Percentiles rank a stretch among this genome's conserved stretches.
These are phyloP conservation scores for Dasypus novemcinctus DNA, from an alignment of 2,113 vertebrate species.

Conservation along the genomic window DNA sequence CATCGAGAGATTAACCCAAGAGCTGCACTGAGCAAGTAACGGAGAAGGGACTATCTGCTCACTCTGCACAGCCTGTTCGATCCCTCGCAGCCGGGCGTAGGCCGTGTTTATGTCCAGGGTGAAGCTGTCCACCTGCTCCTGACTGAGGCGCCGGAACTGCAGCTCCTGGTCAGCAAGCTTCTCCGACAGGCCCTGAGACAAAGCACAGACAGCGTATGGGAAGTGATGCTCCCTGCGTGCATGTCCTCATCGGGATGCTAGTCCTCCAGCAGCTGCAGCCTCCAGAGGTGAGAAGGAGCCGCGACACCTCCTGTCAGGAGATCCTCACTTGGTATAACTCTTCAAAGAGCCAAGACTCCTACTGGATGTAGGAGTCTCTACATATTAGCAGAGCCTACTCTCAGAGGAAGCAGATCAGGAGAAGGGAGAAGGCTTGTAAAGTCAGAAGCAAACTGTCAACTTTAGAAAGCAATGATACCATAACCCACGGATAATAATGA, in stretches of 20 bases:
- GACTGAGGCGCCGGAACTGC: conserved; percentile 89
- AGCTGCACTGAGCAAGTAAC: neutral
- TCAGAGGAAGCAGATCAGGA: neutral
- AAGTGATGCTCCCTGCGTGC: neutral
- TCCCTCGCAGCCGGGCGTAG: conserved; percentile 92
- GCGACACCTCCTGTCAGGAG: neutral
- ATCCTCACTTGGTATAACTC: neutral
- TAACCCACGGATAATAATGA: neutral
- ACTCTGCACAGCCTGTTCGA: conserved; percentile 98
- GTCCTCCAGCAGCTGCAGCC: neutral
- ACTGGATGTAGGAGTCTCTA: neutral
- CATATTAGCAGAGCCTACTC: neutral
- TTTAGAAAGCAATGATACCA: neutral
- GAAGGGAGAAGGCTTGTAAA: neutral
- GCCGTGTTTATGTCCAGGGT: conserved; percentile 96
- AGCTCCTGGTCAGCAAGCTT: conserved; percentile 94
- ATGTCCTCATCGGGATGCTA: neutral
- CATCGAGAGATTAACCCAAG: neutral
- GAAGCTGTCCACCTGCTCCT: conserved; percentile 97
- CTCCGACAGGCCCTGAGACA: conserved; percentile 87
- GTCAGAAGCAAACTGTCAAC: neutral
- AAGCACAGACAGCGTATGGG: neutral
- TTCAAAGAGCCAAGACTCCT: neutral
- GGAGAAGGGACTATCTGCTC: conserved; percentile 68
- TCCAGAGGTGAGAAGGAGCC: neutral